Base-by-base conservation (phyloP, 2,888 invertebrate species). In the Amphiduros pacificus region DNA sequence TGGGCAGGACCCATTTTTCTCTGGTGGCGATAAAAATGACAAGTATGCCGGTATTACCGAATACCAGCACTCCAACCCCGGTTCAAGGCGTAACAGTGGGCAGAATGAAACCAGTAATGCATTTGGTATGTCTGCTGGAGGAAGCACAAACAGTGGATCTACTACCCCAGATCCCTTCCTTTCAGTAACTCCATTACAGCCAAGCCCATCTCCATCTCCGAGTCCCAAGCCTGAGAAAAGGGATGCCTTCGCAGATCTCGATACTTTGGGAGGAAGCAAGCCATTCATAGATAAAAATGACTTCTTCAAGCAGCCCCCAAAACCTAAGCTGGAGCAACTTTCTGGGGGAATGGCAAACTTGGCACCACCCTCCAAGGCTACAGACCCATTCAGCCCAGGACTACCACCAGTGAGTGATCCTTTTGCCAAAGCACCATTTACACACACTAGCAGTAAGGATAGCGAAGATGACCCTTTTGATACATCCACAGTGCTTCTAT, bases 401-500 rank as follows among this genome's bases (percentile, higher is more conserved):
- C 28, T 50, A 3, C 36, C 31, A 5, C 36, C 58, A 58, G 32
- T 27, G n/a, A 58, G 48, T 24, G 58, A 58, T 26, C 58, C 58
- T 1, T 58, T 58, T 29, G 58, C 48, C 5, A 48, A 32, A 26
- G 58, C 58, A 11, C 58, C 58, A 14, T 58, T 58, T 36, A 32
- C 50, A 24, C 58, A 58, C 28, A 44, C 58, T 24, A 26, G 29
- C 22, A 32, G 32, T 22, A 48, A 44, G 20, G 58, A 58, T 22
- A 29, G 32, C n/a, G 29, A 58, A 50, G 58, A 58, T 22, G 58
- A 58, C 20, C 58, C 58, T 26, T 58, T 58, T 58, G 58, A 58
- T 36, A 58, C 58, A 5, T 50, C 58, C 6, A 32, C 50, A 17
- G 48, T 58, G 20, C 58, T 58, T 32, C 48, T 48, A 29, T 29